Conservation (phyloP, 2,797 vertebrate species). For the Heteromormyrus szaboi region DNA sequence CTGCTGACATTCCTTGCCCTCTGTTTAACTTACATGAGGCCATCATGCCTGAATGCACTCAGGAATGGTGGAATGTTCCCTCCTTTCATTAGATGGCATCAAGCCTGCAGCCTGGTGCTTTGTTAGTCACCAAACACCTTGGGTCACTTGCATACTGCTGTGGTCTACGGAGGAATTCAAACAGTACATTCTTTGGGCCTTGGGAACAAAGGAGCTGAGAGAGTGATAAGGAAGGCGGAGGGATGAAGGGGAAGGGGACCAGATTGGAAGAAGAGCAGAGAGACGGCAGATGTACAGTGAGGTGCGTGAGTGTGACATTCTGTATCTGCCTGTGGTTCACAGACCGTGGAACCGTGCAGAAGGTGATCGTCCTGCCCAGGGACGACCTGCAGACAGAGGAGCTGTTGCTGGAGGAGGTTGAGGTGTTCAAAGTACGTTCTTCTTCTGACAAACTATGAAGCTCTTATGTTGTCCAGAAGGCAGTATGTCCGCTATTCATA, state of each 20-base stretch:
- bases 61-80: constrained; percentile 42
- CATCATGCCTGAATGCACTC: constrained; percentile 25
- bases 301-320: not conserved
- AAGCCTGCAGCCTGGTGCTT: constrained; percentile 19
- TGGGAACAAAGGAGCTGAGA: constrained; percentile 1
- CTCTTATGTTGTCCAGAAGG: not conserved
- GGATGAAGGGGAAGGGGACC: constrained; percentile 12
- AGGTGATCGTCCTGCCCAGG: constrained; percentile 92
- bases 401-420: constrained; percentile 92
- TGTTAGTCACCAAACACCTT: constrained; percentile 53
- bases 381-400: constrained; percentile 94
- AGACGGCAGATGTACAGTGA: not conserved
- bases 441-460: not conserved
- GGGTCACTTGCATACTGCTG: constrained; percentile 39
- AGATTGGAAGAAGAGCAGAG: not conserved
- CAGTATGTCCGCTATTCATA: constrained; percentile 12
- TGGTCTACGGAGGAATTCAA: constrained; percentile 36
- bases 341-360: constrained; percentile 94
- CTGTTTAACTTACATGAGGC: constrained; percentile 18
- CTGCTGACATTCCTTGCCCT: constrained; percentile 24
- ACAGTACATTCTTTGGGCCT: constrained; percentile 25
- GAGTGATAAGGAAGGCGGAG: not conserved
- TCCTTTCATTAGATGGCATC: constrained; percentile 52
- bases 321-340: constrained; percentile 22
- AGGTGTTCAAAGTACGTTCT: constrained; percentile 86